phyloP scores from a whole-genome alignment of 1,140 invertebrate species.

The Spodoptera frugiperda region DNA sequence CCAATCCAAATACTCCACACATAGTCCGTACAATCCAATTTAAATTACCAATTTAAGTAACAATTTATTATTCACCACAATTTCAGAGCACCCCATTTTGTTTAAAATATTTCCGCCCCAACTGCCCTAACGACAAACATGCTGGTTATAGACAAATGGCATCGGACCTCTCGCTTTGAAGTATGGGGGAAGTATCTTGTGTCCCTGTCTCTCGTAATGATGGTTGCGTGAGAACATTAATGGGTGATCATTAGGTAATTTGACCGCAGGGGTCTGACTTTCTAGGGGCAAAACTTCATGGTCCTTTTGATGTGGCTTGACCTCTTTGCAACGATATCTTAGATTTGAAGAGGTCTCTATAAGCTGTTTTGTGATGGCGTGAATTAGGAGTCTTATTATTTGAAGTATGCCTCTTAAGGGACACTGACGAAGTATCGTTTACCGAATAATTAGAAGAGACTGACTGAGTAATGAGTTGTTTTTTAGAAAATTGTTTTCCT shows the following conservation, averaged over 20 bases:
- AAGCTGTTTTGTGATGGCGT: conserved; percentile 14
- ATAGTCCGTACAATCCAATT: background rate
- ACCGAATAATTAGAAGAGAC: too few species aligned
- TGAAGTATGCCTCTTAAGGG: background rate
- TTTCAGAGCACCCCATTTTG: conserved; percentile 26
- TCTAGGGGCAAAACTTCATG: background rate
- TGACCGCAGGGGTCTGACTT: conserved; percentile 36
- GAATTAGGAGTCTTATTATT: conserved; percentile 1
- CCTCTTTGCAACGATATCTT: conserved; percentile 35
- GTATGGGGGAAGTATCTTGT: background rate
- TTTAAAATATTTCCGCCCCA: conserved; percentile 35
- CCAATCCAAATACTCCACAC: too few species aligned
- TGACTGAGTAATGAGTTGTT: too few species aligned
- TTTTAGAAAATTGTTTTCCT: too few species aligned
- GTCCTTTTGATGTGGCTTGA: conserved; percentile 37
- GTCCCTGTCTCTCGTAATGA: conserved; percentile 32
- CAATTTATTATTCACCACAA: conserved; percentile 29
- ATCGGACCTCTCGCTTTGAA: conserved; percentile 12
- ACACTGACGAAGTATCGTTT: too few species aligned
- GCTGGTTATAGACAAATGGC: conserved; percentile 23
- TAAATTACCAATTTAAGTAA: conserved; percentile 12
- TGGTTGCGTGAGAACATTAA: conserved; percentile 43
- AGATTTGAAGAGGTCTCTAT: conserved; percentile 21
- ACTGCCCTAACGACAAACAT: conserved; percentile 15
- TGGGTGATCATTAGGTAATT: conserved; percentile 56